A percentile compares a stretch with the other conserved stretches of the same genome.
These are phyloP conservation scores for Geococcyx californianus DNA, from an alignment of 2,113 vertebrate genomes.

Conservation along the genomic window DNA sequence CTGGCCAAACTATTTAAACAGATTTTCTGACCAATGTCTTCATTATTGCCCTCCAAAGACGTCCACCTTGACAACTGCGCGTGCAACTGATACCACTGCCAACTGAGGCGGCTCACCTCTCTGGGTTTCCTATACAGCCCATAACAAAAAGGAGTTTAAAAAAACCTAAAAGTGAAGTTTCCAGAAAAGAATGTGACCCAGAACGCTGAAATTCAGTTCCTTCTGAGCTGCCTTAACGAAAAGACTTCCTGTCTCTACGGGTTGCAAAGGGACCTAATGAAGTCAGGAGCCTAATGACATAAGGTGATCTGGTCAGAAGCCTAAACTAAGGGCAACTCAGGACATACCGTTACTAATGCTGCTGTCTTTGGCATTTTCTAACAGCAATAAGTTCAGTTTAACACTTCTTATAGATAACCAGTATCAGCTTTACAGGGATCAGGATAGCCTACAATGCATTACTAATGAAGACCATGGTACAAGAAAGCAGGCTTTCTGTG, in stretches of 20 bases:
- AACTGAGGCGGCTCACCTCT: not conserved
- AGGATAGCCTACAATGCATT: rapidly evolving
- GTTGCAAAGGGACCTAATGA: not conserved
- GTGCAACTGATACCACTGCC: not conserved
- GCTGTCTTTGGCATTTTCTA: not conserved
- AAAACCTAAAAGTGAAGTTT: rapidly evolving
- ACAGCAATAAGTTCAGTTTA: not conserved
- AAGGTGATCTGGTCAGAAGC: not conserved
- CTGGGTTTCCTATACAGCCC: not conserved
- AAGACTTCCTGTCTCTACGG: not conserved
- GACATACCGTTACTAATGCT: not conserved
- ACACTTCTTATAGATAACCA: not conserved
- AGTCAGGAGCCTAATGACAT: not conserved
- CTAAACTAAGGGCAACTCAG: not conserved
- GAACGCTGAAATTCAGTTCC: not conserved
- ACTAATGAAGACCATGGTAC: not conserved
- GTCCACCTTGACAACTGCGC: not conserved
- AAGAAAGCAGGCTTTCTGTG: not conserved
- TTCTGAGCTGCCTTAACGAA: not conserved
- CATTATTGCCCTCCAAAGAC: not conserved
- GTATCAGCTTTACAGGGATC: not conserved
- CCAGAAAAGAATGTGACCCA: not conserved
- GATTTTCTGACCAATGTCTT: not conserved
- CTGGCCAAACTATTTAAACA: not conserved
- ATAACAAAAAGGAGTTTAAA: not conserved